These are phyloP conservation scores for Mustela lutreola DNA, from an alignment of 2,113 vertebrate genomes.

Conservation along the genomic window DNA sequence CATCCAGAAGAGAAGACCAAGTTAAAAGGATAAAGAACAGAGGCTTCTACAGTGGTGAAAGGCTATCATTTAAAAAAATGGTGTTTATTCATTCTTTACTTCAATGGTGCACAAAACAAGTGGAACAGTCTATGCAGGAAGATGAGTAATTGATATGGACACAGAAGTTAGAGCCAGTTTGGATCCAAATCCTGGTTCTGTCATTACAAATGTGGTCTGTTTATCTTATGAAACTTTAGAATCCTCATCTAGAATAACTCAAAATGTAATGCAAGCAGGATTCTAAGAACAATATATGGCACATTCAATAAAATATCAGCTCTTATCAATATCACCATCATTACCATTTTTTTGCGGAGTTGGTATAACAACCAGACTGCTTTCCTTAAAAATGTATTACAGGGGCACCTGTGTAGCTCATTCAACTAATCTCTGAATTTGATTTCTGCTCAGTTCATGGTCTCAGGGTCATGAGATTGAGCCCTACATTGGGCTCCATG, in stretches of 20 bases:
- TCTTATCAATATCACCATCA: neutral
- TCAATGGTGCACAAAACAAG: neutral
- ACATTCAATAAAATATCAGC: neutral
- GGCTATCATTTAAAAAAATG: neutral
- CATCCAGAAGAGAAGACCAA: neutral
- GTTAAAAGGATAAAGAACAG: neutral
- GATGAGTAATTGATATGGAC: neutral
- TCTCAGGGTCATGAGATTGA: neutral
- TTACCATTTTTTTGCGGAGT: neutral
- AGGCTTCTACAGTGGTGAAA: neutral
- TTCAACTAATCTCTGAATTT: neutral
- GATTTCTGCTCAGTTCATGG: neutral
- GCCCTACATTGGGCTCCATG: neutral
- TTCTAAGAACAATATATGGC: neutral
- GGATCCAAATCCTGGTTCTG: neutral
- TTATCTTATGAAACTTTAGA: neutral
- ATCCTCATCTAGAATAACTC: neutral
- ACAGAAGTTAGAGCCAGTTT: neutral
- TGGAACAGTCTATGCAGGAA: neutral
- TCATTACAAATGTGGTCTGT: neutral
- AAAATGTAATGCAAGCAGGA: neutral
- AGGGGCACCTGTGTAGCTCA: neutral
- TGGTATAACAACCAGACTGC: neutral
- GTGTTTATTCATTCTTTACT: neutral
- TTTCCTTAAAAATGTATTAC: neutral